These are phyloP conservation scores for Brachionus asplanchnoidis DNA, from an alignment of 1,140 invertebrate genomes.

Conservation along the genomic window DNA sequence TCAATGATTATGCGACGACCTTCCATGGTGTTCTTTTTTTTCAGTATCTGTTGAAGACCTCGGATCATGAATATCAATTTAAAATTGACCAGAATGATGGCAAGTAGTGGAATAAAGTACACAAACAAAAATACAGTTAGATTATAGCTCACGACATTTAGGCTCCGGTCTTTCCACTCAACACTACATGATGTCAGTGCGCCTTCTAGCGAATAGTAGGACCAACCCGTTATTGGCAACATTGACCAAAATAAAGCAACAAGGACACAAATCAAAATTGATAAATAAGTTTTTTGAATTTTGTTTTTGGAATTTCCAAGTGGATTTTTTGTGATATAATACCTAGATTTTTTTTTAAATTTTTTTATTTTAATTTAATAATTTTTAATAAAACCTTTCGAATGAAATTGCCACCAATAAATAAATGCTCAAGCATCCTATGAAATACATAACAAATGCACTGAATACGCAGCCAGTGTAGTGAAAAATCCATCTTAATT, in stretches of 20 bases:
- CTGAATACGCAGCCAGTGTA: background rate
- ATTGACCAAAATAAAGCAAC: background rate
- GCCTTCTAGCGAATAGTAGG: conserved; percentile 37
- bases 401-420: background rate
- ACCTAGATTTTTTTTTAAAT: background rate
- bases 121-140: conserved; percentile 6
- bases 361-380: background rate
- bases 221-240: conserved; percentile 25
- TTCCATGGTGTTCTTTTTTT: background rate
- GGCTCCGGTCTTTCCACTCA: conserved; percentile 20
- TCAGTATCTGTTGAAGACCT: background rate
- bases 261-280: background rate
- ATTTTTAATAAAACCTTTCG: background rate
- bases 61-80: conserved; percentile 36
- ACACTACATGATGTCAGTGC: conserved; percentile 29
- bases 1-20: background rate
- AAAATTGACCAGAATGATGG: background rate
- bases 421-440: conserved; percentile 29
- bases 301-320: background rate
- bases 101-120: background rate
- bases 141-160: conserved; percentile 36
- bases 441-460: conserved; percentile 23
- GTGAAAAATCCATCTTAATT: conserved; percentile 20
- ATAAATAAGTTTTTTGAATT: background rate
- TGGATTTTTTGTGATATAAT: conserved; percentile 6